Evolutionary conservation across 2,113 vertebrate genomes (phyloP).

Genomic region (Scophthalmus maximus): DNA sequence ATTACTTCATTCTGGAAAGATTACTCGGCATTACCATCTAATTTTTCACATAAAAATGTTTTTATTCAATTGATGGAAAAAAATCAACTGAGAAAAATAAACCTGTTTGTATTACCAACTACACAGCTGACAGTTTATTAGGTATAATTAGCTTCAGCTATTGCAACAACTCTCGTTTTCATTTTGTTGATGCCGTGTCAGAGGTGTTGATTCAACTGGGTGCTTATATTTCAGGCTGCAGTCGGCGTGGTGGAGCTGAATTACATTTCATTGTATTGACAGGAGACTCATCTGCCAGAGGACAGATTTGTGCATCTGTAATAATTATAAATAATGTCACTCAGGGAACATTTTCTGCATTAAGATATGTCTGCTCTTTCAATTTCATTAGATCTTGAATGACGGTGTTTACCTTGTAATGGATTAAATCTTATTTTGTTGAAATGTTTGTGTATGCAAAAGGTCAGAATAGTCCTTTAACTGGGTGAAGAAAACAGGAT

Average conservation of each 20-base stretch:
- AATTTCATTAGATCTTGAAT: neutral
- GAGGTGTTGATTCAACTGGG: neutral
- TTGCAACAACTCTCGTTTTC: neutral
- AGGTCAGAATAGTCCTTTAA: neutral
- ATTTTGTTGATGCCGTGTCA: neutral
- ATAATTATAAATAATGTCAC: neutral
- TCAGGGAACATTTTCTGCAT: neutral
- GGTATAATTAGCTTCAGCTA: neutral
- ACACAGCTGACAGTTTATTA: constrained; percentile 6
- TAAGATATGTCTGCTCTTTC: neutral
- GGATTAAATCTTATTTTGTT: neutral
- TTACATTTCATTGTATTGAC: neutral
- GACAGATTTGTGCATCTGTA: neutral
- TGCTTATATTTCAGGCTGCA: neutral
- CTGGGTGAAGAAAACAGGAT: too few relatives aligned
- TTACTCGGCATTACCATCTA: constrained; percentile 9
- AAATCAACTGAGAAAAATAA: neutral
- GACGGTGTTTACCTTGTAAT: neutral
- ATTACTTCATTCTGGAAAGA: constrained; percentile 13
- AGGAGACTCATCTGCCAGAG: neutral
- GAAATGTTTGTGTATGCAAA: neutral
- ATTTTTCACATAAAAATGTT: constrained; percentile 12
- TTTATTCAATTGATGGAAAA: constrained; percentile 12
- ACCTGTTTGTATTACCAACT: neutral
- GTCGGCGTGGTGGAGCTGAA: neutral